Base-by-base conservation (phyloP, 2,888 invertebrate species). In the Tridacna crocea region DNA sequence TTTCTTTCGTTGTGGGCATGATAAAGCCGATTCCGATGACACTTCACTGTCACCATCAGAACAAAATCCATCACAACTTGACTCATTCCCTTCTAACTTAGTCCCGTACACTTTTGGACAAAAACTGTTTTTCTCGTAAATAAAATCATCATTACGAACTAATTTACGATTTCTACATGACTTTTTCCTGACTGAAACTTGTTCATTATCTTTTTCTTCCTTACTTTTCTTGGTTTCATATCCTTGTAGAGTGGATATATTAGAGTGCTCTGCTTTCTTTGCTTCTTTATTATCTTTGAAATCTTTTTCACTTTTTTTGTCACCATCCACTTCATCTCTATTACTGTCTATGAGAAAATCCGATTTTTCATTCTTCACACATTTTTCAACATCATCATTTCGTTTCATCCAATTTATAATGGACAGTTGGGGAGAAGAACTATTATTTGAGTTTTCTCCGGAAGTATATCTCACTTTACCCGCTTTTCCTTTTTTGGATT, bases 391-490 rank as follows among this genome's bases (percentile, higher is more conserved):
- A 19, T 80, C 70, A 63, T 70, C 63, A 27, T 36, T 61, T 24
- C 46, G 27, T 61, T 84, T 84, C 17, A 81, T 74, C 84, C 84
- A 84, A 15, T 77, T 70, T 27, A 79, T 63, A 17, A 84, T 73
- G 10, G 84, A 79, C 17, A 77, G 48, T 60, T 84, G 84, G 6
- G 84, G 79, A 47, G 65, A 48, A 12, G 15, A 19, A 24, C 47
- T 61, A 12, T 17, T 17, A 11, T 65, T 48, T 47, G 24, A 17
- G 26, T 24, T 46, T 26, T 72, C 65, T 11, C 76, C 72, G 13
- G 51, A 51, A 13, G 77, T 26, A 60, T 84, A 82, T 65, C 75
- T 68, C 17, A 77, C 65, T 22, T 79, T 76, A 0, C 63, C 27
- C 22, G 73, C 48, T 47, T 72, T 74, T 22, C 60, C 72, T 58